These are phyloP conservation scores for Drosophila pseudoananassae DNA, from an alignment of 1,140 invertebrate species.

Conservation along the genomic window DNA sequence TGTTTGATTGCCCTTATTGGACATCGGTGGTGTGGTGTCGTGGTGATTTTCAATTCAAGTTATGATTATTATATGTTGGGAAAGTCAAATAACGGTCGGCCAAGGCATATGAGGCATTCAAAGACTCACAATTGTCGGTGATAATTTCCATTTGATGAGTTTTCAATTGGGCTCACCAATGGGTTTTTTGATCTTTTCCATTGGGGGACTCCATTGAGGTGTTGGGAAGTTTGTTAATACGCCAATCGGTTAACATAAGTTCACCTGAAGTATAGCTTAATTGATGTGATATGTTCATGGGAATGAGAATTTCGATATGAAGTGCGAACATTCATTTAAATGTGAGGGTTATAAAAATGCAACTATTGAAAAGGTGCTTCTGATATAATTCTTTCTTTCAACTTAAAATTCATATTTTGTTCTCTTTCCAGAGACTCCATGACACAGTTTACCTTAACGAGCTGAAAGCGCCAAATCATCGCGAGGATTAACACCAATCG, in stretches of 20 bases:
- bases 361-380: too few relatives aligned
- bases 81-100: slow-evolving; percentile 73
- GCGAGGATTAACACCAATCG: slow-evolving; percentile 50
- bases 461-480: slow-evolving; percentile 73
- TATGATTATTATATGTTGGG: slow-evolving; percentile 80
- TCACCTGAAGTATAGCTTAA: slow-evolving; percentile 16
- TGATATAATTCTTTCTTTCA: too few relatives aligned
- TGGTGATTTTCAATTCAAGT: slow-evolving; percentile 73
- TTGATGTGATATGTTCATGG: slow-evolving; percentile 22
- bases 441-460: slow-evolving; percentile 34
- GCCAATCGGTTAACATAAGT: slow-evolving; percentile 54
- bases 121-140: slow-evolving; percentile 28
- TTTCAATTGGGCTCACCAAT: slow-evolving; percentile 62
- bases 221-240: slow-evolving; percentile 66
- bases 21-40: slow-evolving; percentile 2
- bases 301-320: slow-evolving; percentile 3
- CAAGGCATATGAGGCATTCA: slow-evolving; percentile 12
- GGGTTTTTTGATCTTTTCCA: slow-evolving; percentile 67
- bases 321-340: background rate
- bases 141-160: slow-evolving; percentile 78
- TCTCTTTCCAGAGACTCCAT: slow-evolving; percentile 3
- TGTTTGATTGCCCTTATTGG: slow-evolving; percentile 81
- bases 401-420: slow-evolving; percentile 6
- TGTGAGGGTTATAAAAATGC: background rate
- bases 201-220: slow-evolving; percentile 37